phyloP scores from a whole-genome alignment of 2,888 invertebrate species.

The Pimpla rufipes region DNA sequence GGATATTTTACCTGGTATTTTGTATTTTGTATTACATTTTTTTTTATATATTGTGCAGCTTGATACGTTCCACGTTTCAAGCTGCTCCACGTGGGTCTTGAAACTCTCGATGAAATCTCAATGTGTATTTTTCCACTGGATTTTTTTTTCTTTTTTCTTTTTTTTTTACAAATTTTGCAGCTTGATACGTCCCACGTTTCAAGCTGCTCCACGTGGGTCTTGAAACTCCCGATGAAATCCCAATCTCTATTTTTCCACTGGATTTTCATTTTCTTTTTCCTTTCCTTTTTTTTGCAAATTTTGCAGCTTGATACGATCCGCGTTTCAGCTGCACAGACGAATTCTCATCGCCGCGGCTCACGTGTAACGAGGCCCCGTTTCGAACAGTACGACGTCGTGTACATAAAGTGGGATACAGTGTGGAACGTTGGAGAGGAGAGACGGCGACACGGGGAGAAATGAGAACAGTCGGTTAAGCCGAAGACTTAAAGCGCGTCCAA shows the following conservation, averaged over 20 bases:
- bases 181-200: too few species aligned
- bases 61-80: too few species aligned
- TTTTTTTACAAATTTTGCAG: not conserved
- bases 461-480: constrained; percentile 47
- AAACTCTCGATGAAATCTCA: not conserved
- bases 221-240: not conserved
- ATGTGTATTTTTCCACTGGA: not conserved
- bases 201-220: too few species aligned
- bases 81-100: not conserved
- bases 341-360: not conserved
- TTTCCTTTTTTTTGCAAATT: not conserved
- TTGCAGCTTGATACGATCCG: too few species aligned
- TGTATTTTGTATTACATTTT: too few species aligned
- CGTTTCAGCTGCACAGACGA: too few species aligned
- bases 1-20: too few species aligned
- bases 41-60: too few species aligned
- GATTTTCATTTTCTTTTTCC: not conserved
- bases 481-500: constrained; percentile 47
- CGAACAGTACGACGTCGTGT: constrained; percentile 4
- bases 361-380: not conserved
- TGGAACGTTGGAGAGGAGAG: not conserved
- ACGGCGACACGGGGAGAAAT: constrained; percentile 43
- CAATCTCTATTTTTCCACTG: not conserved
- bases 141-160: not conserved
- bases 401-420: not conserved